Evolutionary conservation across 1,140 invertebrate species (phyloP).

Genomic region (Drosophila biarmipes): DNA sequence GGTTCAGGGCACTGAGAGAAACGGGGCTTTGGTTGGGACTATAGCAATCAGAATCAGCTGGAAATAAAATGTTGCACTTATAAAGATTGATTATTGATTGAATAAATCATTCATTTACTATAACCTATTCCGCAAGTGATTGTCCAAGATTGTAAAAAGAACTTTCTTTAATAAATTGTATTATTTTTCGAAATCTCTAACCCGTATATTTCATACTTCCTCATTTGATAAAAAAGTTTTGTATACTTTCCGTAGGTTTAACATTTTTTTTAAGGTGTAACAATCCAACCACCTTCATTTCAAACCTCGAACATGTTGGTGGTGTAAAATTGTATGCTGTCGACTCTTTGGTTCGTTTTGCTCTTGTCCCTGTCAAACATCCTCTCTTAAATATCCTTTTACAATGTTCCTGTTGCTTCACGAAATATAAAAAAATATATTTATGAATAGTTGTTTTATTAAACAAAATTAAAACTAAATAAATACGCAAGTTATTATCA

Average conservation of each 20-base stretch:
- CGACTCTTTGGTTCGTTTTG: neutral
- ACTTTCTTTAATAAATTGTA: neutral
- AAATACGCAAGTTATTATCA: neutral
- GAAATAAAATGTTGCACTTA: neutral
- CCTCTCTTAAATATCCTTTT: slow-evolving; percentile 1
- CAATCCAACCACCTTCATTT: neutral
- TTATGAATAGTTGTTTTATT: neutral
- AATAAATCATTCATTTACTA: neutral
- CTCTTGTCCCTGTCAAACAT: neutral
- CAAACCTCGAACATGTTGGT: slow-evolving; percentile 9
- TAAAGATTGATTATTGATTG: neutral
- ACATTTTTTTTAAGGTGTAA: neutral
- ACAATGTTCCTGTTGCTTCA: neutral
- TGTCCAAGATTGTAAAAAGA: neutral
- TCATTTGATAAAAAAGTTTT: no score
- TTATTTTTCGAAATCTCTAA: neutral
- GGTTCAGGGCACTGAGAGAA: neutral
- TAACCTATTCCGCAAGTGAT: no score
- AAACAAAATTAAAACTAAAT: neutral
- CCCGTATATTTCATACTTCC: no score
- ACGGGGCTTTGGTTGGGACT: neutral
- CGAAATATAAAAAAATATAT: neutral
- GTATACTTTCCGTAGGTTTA: neutral
- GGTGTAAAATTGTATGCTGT: neutral
- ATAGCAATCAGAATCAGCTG: neutral